Conservation (phyloP, 2,888 invertebrate genomes). For the Nipponacmea schrenckii region DNA sequence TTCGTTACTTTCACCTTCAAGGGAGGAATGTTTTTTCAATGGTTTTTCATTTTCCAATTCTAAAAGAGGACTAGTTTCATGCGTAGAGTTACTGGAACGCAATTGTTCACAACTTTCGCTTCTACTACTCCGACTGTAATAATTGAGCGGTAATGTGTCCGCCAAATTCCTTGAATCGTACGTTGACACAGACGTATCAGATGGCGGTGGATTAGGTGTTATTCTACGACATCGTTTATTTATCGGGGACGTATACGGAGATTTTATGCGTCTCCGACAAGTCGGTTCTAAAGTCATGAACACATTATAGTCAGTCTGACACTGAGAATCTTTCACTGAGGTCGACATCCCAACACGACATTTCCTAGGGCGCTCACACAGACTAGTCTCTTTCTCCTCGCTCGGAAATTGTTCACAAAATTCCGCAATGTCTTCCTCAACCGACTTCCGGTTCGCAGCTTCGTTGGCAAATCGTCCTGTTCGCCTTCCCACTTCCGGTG, state of each 20-base stretch:
- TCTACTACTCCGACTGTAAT: neutral
- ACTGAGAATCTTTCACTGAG: neutral
- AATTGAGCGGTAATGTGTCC: neutral
- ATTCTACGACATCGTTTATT: conserved; percentile 1
- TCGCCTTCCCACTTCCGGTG: neutral
- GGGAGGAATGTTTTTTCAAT: neutral
- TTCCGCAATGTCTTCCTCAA: conserved; percentile 5
- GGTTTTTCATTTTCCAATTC: neutral
- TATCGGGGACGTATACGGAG: neutral
- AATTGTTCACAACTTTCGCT: neutral
- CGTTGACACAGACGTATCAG: neutral
- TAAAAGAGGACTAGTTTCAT: neutral
- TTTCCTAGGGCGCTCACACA: neutral
- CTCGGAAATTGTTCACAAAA: conserved; percentile 9
- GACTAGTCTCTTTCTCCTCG: conserved; percentile 2
- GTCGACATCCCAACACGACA: neutral
- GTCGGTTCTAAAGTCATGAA: conserved; percentile 6
- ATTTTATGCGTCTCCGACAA: neutral
- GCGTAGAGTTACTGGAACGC: neutral
- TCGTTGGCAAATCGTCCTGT: neutral
- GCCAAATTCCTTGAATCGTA: neutral
- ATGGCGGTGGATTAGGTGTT: neutral
- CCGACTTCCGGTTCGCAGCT: neutral
- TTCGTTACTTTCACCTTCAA: neutral
- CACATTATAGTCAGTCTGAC: neutral